A percentile compares a stretch with the other conserved stretches of the same genome.
These are phyloP conservation scores for Cololabis saira DNA, from an alignment of 2,113 vertebrate species.

Conservation along the genomic window DNA sequence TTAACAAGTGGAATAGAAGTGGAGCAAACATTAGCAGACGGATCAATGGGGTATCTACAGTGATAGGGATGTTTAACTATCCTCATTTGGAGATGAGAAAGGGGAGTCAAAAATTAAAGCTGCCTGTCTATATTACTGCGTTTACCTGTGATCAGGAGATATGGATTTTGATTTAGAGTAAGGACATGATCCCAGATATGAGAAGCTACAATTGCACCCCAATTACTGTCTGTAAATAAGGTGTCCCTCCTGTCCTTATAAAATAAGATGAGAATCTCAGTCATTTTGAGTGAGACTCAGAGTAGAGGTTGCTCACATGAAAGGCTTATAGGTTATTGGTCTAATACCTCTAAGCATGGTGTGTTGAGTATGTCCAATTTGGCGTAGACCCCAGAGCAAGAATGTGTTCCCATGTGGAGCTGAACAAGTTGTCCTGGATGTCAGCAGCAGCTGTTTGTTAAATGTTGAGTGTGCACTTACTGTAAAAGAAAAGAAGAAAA, in stretches of 20 bases:
- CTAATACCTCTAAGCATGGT: neutral
- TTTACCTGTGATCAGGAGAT: neutral
- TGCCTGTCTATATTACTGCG: neutral
- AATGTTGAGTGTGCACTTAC: neutral
- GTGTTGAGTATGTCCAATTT: neutral
- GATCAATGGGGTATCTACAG: neutral
- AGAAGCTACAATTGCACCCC: too few species aligned
- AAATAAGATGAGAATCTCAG: neutral
- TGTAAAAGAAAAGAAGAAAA: too few species aligned
- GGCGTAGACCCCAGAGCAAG: neutral
- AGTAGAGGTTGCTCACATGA: neutral
- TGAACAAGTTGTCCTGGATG: neutral
- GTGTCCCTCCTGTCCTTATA: neutral
- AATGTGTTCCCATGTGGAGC: too few species aligned
- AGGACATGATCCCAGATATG: neutral
- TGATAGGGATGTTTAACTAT: neutral
- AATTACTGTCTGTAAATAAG: neutral
- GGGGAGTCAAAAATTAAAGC: neutral
- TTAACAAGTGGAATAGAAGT: neutral
- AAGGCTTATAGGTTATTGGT: neutral
- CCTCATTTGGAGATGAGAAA: neutral
- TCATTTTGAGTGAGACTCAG: neutral
- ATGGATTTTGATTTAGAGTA: neutral
- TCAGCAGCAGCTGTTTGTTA: constrained; percentile 6
- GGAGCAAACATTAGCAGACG: neutral